Conservation (phyloP, 2,113 vertebrate genomes). For the Aptenodytes patagonicus region DNA sequence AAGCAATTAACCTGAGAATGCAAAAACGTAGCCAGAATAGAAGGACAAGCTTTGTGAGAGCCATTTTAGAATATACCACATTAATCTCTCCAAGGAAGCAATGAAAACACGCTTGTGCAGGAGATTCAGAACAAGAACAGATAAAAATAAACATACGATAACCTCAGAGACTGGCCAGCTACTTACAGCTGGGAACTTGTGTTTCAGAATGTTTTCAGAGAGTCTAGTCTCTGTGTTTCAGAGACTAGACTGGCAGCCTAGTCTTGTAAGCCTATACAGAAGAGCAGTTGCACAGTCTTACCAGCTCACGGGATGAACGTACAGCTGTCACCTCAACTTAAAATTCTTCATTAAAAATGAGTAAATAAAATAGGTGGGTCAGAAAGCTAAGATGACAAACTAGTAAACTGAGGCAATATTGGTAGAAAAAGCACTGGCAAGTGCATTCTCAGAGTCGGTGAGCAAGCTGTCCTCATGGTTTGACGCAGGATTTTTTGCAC, state of each 20-base stretch:
- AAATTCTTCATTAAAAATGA: neutral
- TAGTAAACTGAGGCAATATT: neutral
- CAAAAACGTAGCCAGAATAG: constrained; percentile 1
- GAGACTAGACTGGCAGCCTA: neutral
- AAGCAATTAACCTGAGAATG: constrained; percentile 24
- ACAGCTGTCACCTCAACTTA: neutral
- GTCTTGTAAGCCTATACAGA: neutral
- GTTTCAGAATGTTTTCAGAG: neutral
- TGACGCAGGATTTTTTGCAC: neutral
- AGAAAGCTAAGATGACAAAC: neutral
- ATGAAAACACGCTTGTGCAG: neutral
- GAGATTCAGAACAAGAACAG: neutral
- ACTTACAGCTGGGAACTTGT: neutral
- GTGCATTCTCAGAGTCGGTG: no score
- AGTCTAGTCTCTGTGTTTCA: no score
- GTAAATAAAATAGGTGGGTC: neutral
- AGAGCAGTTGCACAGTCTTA: neutral
- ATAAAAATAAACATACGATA: neutral
- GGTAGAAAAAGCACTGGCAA: neutral
- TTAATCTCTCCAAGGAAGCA: constrained; percentile 13
- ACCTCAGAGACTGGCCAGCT: neutral
- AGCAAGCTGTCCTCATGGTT: neutral
- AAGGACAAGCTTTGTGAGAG: neutral
- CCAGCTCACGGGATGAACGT: neutral
- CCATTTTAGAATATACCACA: neutral